phyloP scores from a whole-genome alignment of 2,888 invertebrate species.

The Lingula anatina region DNA sequence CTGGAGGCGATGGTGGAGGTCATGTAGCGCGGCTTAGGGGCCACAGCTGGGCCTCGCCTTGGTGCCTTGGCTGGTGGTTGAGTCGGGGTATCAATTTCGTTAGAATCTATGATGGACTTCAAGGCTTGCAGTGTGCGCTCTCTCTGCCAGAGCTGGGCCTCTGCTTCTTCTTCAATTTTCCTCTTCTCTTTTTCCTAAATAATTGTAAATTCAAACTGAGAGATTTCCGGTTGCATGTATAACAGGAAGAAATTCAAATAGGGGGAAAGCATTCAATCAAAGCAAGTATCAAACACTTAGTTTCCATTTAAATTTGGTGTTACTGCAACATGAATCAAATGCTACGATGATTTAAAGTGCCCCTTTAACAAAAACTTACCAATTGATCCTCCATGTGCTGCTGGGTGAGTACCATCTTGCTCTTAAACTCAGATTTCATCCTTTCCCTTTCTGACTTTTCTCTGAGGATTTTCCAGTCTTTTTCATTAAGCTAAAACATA shows the following conservation, averaged over 20 bases:
- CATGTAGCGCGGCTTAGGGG: neutral
- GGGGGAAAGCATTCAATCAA: too few species aligned
- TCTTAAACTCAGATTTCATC: slow-evolving; percentile 63
- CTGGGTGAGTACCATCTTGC: slow-evolving; percentile 36
- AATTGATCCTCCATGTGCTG: slow-evolving; percentile 36
- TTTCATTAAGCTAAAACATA: slow-evolving; percentile 51
- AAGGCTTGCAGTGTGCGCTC: slow-evolving; percentile 43
- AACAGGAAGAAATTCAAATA: too few species aligned
- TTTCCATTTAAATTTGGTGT: too few species aligned
- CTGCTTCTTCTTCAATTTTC: slow-evolving; percentile 33
- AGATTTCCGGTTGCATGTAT: too few species aligned
- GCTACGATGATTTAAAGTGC: too few species aligned
- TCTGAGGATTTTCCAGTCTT: slow-evolving; percentile 55
- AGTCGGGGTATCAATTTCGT: slow-evolving; percentile 7
- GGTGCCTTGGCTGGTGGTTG: slow-evolving; percentile 1
- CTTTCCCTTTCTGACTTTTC: slow-evolving; percentile 57
- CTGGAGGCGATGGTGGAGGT: too few species aligned
- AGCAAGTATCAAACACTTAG: too few species aligned
- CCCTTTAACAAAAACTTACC: too few species aligned
- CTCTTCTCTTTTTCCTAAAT: slow-evolving; percentile 33
- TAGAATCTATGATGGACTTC: slow-evolving; percentile 41
- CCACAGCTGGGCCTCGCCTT: neutral
- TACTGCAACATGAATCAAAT: too few species aligned
- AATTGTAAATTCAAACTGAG: too few species aligned
- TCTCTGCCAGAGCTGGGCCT: slow-evolving; percentile 30